Evolutionary conservation across 2,888 invertebrate genomes (phyloP).

Genomic region (Bellardia pandia): DNA sequence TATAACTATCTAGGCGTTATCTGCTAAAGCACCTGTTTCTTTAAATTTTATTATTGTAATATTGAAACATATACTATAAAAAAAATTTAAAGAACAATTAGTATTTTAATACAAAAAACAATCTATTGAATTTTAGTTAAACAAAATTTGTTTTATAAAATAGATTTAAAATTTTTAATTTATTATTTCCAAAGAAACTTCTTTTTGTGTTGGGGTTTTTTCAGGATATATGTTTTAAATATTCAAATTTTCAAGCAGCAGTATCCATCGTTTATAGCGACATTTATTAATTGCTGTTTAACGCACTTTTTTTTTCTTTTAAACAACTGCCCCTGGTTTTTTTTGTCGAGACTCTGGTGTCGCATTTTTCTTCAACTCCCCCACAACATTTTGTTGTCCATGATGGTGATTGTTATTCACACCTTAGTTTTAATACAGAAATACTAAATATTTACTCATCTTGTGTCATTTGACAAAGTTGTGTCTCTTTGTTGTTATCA

Average conservation of each 20-base stretch:
- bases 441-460: conserved; percentile 65
- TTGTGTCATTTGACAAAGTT: conserved; percentile 53
- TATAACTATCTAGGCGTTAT: conserved; percentile 67
- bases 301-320: conserved; percentile 42
- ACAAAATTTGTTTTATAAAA: neutral
- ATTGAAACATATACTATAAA: conserved; percentile 11
- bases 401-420: conserved; percentile 59
- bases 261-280: conserved; percentile 54
- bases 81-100: neutral
- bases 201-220: neutral
- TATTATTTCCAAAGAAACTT: neutral
- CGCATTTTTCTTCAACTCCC: conserved; percentile 53
- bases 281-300: conserved; percentile 71
- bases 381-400: conserved; percentile 61
- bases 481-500: neutral
- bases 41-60: conserved; percentile 44
- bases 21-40: conserved; percentile 71
- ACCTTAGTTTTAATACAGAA: conserved; percentile 50
- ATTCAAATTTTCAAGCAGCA: conserved; percentile 60
- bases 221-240: conserved; percentile 29
- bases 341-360: conserved; percentile 19
- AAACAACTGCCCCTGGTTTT: conserved; percentile 24
- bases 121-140: conserved; percentile 15
- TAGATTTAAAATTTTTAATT: neutral
- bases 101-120: neutral